A percentile compares a stretch with the other conserved stretches of the same genome.
Conservation (phyloP, 2,888 invertebrate genomes). For the Norana najaformis region DNA sequence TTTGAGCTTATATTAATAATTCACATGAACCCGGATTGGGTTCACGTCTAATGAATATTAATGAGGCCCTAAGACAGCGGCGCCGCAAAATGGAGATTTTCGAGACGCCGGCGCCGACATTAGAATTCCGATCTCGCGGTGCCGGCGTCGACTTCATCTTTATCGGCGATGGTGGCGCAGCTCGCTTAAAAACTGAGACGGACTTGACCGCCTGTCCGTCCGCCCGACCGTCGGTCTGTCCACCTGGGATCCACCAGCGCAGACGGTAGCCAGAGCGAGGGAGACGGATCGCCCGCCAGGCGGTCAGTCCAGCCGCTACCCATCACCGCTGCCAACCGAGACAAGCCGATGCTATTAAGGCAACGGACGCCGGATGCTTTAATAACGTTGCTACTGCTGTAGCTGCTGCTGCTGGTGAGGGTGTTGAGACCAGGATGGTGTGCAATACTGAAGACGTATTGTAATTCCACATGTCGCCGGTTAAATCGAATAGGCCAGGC, state of each 20-base stretch:
- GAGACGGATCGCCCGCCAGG: background rate
- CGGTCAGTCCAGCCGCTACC: background rate
- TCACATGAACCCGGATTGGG: background rate
- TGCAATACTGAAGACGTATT: conserved; percentile 13
- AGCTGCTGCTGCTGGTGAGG: background rate
- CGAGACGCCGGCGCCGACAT: background rate
- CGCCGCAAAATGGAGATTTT: background rate
- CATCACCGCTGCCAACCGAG: background rate
- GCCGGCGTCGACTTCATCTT: background rate
- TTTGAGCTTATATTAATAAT: conserved; percentile 6
- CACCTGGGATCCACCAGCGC: conserved; percentile 1
- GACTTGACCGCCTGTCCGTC: background rate
- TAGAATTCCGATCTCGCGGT: background rate
- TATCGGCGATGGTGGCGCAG: conserved; percentile 1
- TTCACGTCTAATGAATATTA: conserved; percentile 13
- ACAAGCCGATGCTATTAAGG: conserved; percentile 13
- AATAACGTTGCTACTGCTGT: background rate
- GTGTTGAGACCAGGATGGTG: background rate
- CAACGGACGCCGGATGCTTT: background rate
- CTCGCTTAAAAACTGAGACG: background rate
- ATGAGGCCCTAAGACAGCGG: background rate
- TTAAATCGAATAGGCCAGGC: conserved; percentile 13
- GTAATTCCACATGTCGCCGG: background rate
- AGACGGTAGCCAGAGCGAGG: background rate
- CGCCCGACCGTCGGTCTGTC: background rate